Percentiles rank a stretch among this genome's conserved stretches.
Conservation (phyloP, 2,797 vertebrate species). For the Lagorchestes hirsutus region DNA sequence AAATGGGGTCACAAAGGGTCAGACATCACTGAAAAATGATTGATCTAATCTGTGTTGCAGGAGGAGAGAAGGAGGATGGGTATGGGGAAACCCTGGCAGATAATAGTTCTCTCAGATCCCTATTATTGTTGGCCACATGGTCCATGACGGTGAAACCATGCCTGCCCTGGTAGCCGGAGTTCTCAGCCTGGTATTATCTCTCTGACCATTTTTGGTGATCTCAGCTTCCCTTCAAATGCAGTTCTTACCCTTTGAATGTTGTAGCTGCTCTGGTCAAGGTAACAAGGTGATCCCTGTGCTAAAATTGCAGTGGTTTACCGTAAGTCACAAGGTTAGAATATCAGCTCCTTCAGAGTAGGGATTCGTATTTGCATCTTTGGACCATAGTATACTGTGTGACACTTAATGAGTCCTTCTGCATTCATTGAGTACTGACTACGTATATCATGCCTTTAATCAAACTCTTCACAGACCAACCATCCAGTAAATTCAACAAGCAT, state of each 20-base stretch:
- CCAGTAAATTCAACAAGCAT: background rate
- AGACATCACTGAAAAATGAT: background rate
- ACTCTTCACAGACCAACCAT: background rate
- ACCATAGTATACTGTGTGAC: background rate
- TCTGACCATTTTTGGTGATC: background rate
- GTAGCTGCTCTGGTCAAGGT: background rate
- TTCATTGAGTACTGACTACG: background rate
- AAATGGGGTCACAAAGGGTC: background rate
- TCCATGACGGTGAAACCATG: too few species aligned
- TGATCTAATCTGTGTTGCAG: background rate
- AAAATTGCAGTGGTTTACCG: background rate
- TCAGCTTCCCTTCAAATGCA: background rate
- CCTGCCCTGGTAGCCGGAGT: background rate
- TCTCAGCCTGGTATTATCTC: background rate
- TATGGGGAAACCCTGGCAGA: background rate
- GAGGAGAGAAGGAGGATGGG: background rate
- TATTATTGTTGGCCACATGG: background rate
- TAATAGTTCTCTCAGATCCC: background rate
- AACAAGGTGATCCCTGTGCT: background rate
- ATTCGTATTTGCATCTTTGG: too few species aligned
- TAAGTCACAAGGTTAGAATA: background rate
- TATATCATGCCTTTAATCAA: background rate
- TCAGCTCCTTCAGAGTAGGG: background rate
- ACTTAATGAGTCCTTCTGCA: too few species aligned
- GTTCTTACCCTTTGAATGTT: background rate